Percentiles rank a stretch among this genome's conserved stretches.
Evolutionary conservation across 1,140 invertebrate genomes (phyloP).

Genomic region (Samia ricini): DNA sequence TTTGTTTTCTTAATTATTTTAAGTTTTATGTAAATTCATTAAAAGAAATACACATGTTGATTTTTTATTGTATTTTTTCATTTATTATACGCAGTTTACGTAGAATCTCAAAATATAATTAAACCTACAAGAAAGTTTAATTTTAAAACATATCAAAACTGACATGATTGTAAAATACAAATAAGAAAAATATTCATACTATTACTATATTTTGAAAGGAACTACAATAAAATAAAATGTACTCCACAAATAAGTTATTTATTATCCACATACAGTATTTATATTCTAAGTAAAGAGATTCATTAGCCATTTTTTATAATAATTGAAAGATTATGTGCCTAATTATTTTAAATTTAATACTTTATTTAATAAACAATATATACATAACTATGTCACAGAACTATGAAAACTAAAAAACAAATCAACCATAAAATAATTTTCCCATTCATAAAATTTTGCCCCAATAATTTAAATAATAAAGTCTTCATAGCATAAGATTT

Average conservation of each 20-base stretch:
- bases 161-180: too few species aligned
- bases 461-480: neutral
- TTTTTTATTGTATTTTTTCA: too few species aligned
- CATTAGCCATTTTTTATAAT: neutral
- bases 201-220: too few species aligned
- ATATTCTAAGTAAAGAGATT: neutral
- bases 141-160: too few species aligned
- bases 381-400: neutral
- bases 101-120: too few species aligned
- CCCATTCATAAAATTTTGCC: neutral
- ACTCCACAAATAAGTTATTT: too few species aligned
- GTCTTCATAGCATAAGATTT: constrained; percentile 14
- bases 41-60: too few species aligned
- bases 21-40: neutral
- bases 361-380: neutral
- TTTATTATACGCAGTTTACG: too few species aligned
- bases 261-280: too few species aligned
- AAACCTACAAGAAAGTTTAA: too few species aligned
- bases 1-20: neutral
- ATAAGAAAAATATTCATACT: too few species aligned
- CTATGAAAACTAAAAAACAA: neutral
- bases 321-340: neutral
- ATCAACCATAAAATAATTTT: neutral
- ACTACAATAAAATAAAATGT: too few species aligned
- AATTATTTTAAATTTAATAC: neutral